Base-by-base conservation (phyloP, 2,888 invertebrate genomes). In the Cyaniris semiargus region DNA sequence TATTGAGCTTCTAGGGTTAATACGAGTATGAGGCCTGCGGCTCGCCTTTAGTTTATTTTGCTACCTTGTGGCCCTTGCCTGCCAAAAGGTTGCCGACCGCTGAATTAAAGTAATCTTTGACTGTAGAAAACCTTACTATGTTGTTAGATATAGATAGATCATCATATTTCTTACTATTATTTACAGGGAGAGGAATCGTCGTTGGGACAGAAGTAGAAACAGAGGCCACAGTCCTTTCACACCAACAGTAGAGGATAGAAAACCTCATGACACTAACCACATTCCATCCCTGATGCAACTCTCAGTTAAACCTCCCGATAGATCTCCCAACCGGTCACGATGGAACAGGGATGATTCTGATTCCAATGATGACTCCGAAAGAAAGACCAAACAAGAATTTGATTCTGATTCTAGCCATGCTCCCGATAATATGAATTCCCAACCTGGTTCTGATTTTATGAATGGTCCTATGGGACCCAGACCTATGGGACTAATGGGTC, bases 261-360 rank as follows among this genome's bases (percentile, higher is more conserved):
- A 86, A 75, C 87, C 79, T 58, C 78, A 78, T 21, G 89, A 88
- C 31, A 85, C 83, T 77, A 85, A 84, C 81, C 83, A 82, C 78
- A 92, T 91, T 78, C 90, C 89, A 77, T 81, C 91, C 31, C 86
- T 90, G 7, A 92, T 92, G 91, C 92, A 93, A 84, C 85, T 90
- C 13, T 86, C 91, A 80, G 83, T 90, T 31, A 86, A 86, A 83
- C 87, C 86, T 18, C 90, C 89, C 44, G 86, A 86, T 53, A 84
- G 84, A 71, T 83, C 86, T 75, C 83, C 88, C 77, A 82, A 86
- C 58, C 82, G 80, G 53, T 85, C 85, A 70, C 82, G 83, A 77
- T 85, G 85, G 77, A 80, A 86, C 76, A 92, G 93, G 92, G 79
- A 84, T 76, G 82, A 81, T 56, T 80, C 80, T 1, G 81, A 81